A percentile compares a stretch with the other conserved stretches of the same genome.
Evolutionary conservation across 2,113 vertebrate species (phyloP).

Genomic region (Chamaea fasciata): DNA sequence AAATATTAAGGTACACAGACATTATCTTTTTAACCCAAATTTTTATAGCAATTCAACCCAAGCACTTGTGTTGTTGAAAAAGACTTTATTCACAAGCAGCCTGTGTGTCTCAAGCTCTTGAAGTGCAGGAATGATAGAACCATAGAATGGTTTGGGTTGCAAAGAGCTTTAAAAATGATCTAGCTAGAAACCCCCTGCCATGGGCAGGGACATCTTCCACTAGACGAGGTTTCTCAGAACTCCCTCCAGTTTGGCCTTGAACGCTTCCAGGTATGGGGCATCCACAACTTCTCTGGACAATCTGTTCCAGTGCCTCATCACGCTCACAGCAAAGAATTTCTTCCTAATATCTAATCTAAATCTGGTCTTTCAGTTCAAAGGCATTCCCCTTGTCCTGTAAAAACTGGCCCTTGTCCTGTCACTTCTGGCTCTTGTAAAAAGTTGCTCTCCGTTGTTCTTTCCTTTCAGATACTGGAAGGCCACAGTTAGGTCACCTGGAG

Average conservation of each 20-base stretch:
- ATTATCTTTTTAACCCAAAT: neutral
- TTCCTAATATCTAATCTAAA: neutral
- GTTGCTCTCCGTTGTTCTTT: rapidly evolving
- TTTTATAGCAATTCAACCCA: neutral
- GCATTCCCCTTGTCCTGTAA: neutral
- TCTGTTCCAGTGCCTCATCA: neutral
- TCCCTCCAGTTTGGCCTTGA: neutral
- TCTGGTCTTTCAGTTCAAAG: neutral
- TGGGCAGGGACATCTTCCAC: neutral
- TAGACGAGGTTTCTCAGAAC: neutral
- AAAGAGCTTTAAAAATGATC: neutral
- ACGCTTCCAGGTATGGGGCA: neutral
- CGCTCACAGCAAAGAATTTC: neutral
- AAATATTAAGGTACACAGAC: neutral
- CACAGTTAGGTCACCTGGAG: neutral
- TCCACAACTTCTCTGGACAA: neutral
- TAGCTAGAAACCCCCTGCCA: neutral
- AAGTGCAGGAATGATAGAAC: neutral
- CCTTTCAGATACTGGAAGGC: neutral
- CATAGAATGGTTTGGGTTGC: neutral
- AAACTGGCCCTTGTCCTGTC: neutral
- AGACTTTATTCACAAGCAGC: neutral
- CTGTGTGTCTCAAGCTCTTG: neutral
- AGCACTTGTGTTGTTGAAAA: neutral
- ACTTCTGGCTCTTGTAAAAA: neutral